Base-by-base conservation (phyloP, 1,140 invertebrate genomes). In the Drosophila subpulchrella region DNA sequence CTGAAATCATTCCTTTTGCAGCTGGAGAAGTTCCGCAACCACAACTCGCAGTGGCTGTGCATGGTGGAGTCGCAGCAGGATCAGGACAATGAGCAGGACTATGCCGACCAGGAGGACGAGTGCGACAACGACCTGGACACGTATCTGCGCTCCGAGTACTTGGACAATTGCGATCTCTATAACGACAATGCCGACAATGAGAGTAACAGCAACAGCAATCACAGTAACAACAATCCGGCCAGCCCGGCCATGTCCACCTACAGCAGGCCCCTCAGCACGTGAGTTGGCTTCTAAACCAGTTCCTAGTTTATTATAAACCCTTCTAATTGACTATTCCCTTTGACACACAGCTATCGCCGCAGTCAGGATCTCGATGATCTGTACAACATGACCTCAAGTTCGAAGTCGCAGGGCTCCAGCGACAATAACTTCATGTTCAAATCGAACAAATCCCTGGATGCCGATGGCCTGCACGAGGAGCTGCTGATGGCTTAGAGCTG, bases 41-140 rank as follows among this genome's bases (percentile, higher is more conserved):
- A 99, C 92, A 99, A 99, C 93, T 96, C 97, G 1, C 98, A 99
- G 91, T 99, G 98, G 99, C 93, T 99, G 50, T 97, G 98, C 82
- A 98, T 99, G 96, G 97, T 99, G 30, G 96, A 97, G 90, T 94
- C 93, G 24, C 91, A 92, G 27, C 91, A 92, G 59, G 93, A 94
- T 61, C 91, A 94, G 46, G 91, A 92, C 27, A 94, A 93, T 0
- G 93, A 93, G 66, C 93, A 93, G 75, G 93, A 94, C 72, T 93
- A 92, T 41, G 81, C 85, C 36, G 93, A 93, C 55, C 78, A 93
- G 44, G 92, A 93, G 44, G 94, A 94, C 72, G 95, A 95, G 15
- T 72, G 68, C 30, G 94, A 95, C 44, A 94, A 95, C 47, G 95
- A 95, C 84, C 91, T 96, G 44, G 95, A 95, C 42, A 95, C 95